Evolutionary conservation across 2,797 vertebrate species (phyloP).

Genomic region (Ctenopoma kingsleyae): DNA sequence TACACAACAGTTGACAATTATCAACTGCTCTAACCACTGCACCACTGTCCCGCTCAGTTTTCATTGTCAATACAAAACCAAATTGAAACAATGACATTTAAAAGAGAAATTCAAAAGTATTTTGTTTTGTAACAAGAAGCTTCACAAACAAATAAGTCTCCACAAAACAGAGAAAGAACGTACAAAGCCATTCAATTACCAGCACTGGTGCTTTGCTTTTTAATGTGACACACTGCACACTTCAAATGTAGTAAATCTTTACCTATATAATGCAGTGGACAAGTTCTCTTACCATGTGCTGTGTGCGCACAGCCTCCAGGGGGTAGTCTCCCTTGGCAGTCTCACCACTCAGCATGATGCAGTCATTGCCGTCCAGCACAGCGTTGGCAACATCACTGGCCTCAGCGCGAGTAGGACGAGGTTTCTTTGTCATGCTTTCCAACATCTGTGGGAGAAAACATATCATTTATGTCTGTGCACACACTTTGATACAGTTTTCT

Average conservation of each 20-base stretch:
- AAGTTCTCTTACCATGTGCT: slow-evolving; percentile 88
- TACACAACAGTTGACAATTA: too few species aligned
- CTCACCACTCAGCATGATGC: slow-evolving; percentile 98
- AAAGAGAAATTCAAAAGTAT: neutral
- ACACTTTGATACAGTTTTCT: neutral
- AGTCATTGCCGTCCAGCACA: slow-evolving; percentile 86
- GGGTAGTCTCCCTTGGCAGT: slow-evolving; percentile 99
- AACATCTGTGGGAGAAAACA: slow-evolving; percentile 69
- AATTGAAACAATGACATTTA: neutral
- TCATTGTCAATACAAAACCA: too few species aligned
- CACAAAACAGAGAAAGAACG: neutral
- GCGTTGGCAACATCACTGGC: slow-evolving; percentile 84
- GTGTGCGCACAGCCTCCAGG: slow-evolving; percentile 93
- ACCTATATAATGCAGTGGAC: neutral
- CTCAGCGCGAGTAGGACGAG: slow-evolving; percentile 81
- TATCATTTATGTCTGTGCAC: neutral
- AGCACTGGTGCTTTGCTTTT: neutral
- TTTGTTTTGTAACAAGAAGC: neutral
- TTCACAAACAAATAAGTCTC: neutral
- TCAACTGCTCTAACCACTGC: too few species aligned
- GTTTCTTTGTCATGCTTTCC: slow-evolving; percentile 84
- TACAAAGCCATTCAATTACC: neutral
- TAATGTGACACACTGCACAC: neutral
- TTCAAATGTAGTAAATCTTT: neutral
- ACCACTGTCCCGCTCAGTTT: too few species aligned